A percentile compares a stretch with the other conserved stretches of the same genome.
These are phyloP conservation scores for Limnephilus marmoratus DNA, from an alignment of 2,888 invertebrate species.

Conservation along the genomic window DNA sequence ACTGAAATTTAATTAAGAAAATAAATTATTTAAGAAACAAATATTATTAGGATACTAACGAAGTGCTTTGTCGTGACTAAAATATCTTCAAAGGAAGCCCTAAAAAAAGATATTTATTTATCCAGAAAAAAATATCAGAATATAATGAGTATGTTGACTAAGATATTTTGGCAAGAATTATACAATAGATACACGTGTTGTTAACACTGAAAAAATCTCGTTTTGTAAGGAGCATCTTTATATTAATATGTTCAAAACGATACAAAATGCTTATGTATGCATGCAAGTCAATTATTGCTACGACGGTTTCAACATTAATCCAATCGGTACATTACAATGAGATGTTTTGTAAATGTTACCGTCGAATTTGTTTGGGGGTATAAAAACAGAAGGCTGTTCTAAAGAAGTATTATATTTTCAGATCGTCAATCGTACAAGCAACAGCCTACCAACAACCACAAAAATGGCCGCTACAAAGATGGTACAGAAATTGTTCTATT, in stretches of 20 bases:
- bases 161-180: neutral
- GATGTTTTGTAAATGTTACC: conserved; percentile 43
- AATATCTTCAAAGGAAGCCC: neutral
- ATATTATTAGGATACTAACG: neutral
- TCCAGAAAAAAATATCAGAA: too few relatives aligned
- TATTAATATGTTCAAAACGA: neutral
- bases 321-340: conserved; percentile 45
- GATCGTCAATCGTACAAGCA: conserved; percentile 34
- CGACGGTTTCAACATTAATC: neutral
- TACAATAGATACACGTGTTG: too few relatives aligned
- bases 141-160: neutral
- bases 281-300: conserved; percentile 27
- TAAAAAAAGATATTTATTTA: too few relatives aligned
- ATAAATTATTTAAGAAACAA: too few relatives aligned
- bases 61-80: neutral
- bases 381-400: conserved; percentile 49
- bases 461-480: conserved; percentile 52
- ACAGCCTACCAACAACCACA: conserved; percentile 4
- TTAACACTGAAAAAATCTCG: neutral
- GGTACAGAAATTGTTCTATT: conserved; percentile 5
- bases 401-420: conserved; percentile 46
- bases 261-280: conserved; percentile 43
- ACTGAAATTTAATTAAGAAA: too few relatives aligned
- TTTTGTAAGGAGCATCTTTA: neutral
- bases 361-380: conserved; percentile 23